These are phyloP conservation scores for Catocala nupta DNA, from an alignment of 2,888 invertebrate species.

Conservation along the genomic window DNA sequence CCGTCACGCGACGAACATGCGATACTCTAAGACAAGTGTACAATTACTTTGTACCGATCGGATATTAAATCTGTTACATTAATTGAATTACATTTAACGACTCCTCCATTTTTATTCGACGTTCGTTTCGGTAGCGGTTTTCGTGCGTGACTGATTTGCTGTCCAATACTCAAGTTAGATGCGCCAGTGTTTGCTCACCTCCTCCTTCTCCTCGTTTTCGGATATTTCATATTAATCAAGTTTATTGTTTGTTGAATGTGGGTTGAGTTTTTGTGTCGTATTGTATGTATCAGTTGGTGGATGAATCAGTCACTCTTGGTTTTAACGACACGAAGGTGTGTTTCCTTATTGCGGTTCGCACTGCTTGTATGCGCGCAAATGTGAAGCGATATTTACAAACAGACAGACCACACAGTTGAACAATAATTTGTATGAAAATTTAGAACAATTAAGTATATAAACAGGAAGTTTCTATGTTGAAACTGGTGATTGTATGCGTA, in stretches of 20 bases:
- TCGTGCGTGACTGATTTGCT: constrained; percentile 25
- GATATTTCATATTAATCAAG: constrained; percentile 5
- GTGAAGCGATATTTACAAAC: constrained; percentile 48
- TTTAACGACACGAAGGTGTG: constrained; percentile 35
- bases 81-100: constrained; percentile 22
- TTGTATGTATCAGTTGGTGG: constrained; percentile 27
- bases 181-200: constrained; percentile 1
- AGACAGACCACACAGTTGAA: constrained; percentile 27
- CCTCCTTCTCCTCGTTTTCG: constrained; percentile 5
- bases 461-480: constrained; percentile 77
- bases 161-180: constrained; percentile 14
- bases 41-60: constrained; percentile 48
- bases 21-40: constrained; percentile 53
- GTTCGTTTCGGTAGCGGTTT: constrained; percentile 24
- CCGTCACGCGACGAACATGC: constrained; percentile 57
- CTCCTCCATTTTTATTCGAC: constrained; percentile 18
- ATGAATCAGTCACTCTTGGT: constrained; percentile 38
- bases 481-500: constrained; percentile 73
- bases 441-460: constrained; percentile 60
- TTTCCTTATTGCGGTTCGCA: constrained; percentile 28
- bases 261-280: constrained; percentile 48
- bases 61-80: constrained; percentile 39
- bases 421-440: constrained; percentile 53
- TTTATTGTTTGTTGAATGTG: constrained; percentile 35
- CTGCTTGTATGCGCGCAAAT: constrained; percentile 35